These are phyloP conservation scores for Meghimatium bilineatum DNA, from an alignment of 2,888 invertebrate species.

Conservation along the genomic window DNA sequence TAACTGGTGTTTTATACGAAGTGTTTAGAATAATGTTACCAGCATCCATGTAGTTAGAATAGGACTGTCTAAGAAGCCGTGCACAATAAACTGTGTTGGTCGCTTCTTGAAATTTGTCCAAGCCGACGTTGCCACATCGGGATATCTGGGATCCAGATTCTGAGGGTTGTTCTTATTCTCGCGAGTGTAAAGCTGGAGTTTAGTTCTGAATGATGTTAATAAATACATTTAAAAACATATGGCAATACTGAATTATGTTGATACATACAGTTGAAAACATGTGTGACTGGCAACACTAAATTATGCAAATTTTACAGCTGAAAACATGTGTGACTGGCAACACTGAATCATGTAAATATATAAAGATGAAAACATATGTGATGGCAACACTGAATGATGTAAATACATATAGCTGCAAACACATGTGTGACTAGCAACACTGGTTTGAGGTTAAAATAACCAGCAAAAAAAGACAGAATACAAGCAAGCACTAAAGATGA, in stretches of 20 bases:
- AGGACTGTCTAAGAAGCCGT: slow-evolving; percentile 83
- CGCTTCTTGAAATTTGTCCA: slow-evolving; percentile 74
- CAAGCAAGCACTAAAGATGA: too few species aligned
- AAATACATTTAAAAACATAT: not conserved
- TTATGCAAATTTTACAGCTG: too few species aligned
- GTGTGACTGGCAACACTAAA: not conserved
- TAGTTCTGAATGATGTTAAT: slow-evolving; percentile 38
- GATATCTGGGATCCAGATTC: slow-evolving; percentile 50
- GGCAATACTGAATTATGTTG: not conserved
- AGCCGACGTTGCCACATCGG: not conserved
- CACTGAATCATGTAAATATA: too few species aligned
- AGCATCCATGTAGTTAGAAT: slow-evolving; percentile 60
- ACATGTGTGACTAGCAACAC: too few species aligned
- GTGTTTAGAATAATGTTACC: slow-evolving; percentile 56
- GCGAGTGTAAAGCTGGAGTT: slow-evolving; percentile 56
- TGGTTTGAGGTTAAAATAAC: too few species aligned
- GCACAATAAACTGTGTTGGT: slow-evolving; percentile 91
- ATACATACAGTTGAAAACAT: too few species aligned
- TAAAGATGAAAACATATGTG: too few species aligned
- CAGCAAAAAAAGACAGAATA: too few species aligned
- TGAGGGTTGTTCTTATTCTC: slow-evolving; percentile 49
- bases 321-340: too few species aligned
- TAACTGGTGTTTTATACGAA: too few species aligned
- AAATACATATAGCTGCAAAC: too few species aligned
- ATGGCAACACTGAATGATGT: too few species aligned